Base-by-base conservation (phyloP, 2,888 invertebrate genomes). In the Antheraea assamensis region DNA sequence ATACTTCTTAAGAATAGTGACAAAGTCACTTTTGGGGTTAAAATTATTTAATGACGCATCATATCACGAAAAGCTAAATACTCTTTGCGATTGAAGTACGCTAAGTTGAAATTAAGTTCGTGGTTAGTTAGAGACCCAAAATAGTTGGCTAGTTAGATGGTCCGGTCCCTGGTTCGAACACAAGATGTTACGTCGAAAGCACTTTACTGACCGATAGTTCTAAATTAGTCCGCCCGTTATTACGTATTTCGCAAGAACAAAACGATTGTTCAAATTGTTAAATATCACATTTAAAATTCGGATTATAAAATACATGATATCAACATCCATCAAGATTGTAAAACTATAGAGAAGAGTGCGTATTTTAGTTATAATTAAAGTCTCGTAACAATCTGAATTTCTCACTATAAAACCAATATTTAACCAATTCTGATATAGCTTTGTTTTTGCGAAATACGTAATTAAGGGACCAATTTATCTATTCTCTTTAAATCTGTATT, bases 151-250 rank as follows among this genome's bases (percentile, higher is more conserved):
- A 92, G 88, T 90, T 88, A 82, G 75, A 77, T 76, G 76, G 76
- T 78, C 78, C 72, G 77, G 75, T 80, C 79, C 85, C 81, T 80
- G 27, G 82, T 82, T 81, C 80, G 85, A 84, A 85, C 85, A 83
- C 88, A 89, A 90, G 90, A 92, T 84, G 90, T 83, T 84, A 78
- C 77, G 76, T 78, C 79, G 78, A 74, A 78, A 81, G 89, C 94
- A 94, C 93, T 94, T 93, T 91, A 85, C 90, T 86, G 87, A 81
- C 87, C 90, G 85, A 92, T 92, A 90, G 90, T 92, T 89, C 89
- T 87, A 92, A 93, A 92, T 93, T 64, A 64, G 61, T 30, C 42
- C 13, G 13, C 13, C 13, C 13, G 42, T 42, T 13, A 42, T 42
- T 42, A 42, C 42, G 13, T 42, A 42, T 42, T 42, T 42, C 42